phyloP scores from a whole-genome alignment of 2,888 invertebrate genomes.

The Drosophila recens region DNA sequence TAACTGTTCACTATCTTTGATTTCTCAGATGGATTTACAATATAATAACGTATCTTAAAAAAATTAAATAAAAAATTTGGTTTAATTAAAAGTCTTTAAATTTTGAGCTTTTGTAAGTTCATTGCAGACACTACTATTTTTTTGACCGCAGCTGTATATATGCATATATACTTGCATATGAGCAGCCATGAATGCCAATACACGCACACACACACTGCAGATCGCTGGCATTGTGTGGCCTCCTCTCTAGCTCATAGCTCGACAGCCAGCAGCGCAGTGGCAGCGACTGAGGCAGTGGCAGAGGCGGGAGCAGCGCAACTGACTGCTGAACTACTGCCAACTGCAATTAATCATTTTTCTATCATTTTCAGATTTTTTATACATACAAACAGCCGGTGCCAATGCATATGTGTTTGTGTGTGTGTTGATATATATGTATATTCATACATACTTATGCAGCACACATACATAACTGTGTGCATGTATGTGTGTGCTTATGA shows the following conservation, averaged over 20 bases:
- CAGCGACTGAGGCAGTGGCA: constrained; percentile 41
- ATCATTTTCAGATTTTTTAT: constrained; percentile 82
- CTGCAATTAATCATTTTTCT: constrained; percentile 83
- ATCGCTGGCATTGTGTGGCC: constrained; percentile 42
- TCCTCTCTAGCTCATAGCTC: constrained; percentile 42
- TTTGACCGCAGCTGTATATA: too few species aligned
- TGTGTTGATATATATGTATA: neutral
- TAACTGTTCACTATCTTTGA: too few species aligned
- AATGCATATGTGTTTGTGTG: constrained; percentile 5
- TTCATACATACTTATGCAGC: constrained; percentile 6
- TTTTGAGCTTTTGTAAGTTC: too few species aligned
- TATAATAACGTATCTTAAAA: too few species aligned
- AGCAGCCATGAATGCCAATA: constrained; percentile 52
- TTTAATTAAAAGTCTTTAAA: too few species aligned
- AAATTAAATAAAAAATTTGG: too few species aligned
- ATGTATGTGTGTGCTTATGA: neutral
- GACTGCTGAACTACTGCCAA: constrained; percentile 82
- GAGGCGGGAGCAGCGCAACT: constrained; percentile 57
- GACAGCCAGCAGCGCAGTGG: constrained; percentile 31
- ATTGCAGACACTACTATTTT: too few species aligned
- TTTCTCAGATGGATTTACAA: too few species aligned
- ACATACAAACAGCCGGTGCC: constrained; percentile 51
- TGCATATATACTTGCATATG: constrained; percentile 12
- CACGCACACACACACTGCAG: constrained; percentile 40
- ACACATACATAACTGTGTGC: neutral